Base-by-base conservation (phyloP, 53 echinoderm and acorn worm species). In the Pentamera pediparva region DNA sequence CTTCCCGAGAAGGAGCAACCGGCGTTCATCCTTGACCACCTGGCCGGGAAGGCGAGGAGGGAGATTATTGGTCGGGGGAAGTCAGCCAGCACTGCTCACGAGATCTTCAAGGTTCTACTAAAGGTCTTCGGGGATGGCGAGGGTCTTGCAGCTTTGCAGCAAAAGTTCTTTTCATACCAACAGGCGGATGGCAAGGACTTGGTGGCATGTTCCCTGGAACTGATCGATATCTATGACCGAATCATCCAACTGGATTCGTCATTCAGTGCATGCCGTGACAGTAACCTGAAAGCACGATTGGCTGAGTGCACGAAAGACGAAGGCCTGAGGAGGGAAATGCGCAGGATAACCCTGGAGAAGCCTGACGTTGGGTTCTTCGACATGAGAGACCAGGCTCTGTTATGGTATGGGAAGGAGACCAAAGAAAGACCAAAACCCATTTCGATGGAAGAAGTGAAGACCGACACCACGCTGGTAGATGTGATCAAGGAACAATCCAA, bases 111-210 rank as follows among this genome's bases (percentile, higher is more conserved):
- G 28, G 47, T 84, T 0, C 61, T 86, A 4, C 35, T 34, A 1
- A 79, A 65, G 11, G 86, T 91, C 0, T 86, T 86, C 27, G 84
- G 86, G 1, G 86, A 86, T 52, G 86, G 86, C 1, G 81, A 77
- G 12, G 35, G 70, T 9, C 72, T 86, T 5, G 75, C 90, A 9
- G 76, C 60, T 6, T 36, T 89, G 1, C 82, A 86, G 52, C 83
- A 90, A 49, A 8, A 52, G 62, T 89, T 89, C 11, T 89, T 74
- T 57, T 67, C 70, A 0, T 85, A 61, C 56, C 12, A 1, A 21
- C 75, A 75, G 25, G 32, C 56, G 37, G 55, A 73, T 11, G 73
- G 29, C 31, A 32, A 67, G 43, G 69, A 67, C 43, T 47, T 67
- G 0, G 27, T 67, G 28, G 39, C 45, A 4, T 67, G 69, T 32